These are phyloP conservation scores for Zele albiditarsus DNA, from an alignment of 2,888 invertebrate genomes.

Conservation along the genomic window DNA sequence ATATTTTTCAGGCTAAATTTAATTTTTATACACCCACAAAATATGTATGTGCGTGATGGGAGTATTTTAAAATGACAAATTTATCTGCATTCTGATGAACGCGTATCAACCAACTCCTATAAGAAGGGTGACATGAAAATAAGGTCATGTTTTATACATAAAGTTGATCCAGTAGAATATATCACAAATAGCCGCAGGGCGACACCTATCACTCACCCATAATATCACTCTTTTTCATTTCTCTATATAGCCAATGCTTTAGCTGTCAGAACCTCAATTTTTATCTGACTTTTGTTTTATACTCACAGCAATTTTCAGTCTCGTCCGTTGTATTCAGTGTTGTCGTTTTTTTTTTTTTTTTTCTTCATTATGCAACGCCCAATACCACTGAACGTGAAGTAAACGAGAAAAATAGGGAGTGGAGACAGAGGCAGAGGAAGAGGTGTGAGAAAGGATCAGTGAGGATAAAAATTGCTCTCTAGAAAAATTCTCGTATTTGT, in stretches of 20 bases:
- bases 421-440: background rate
- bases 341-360: background rate
- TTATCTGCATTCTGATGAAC: constrained; percentile 20
- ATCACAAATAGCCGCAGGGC: constrained; percentile 31
- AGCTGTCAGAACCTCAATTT: background rate
- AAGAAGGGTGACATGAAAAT: constrained; percentile 12
- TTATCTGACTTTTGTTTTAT: background rate
- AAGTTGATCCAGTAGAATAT: constrained; percentile 23
- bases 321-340: background rate
- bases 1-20: no score
- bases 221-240: constrained; percentile 9
- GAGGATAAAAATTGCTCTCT: background rate
- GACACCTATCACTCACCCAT: constrained; percentile 29
- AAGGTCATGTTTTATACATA: constrained; percentile 39
- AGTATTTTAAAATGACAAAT: constrained; percentile 8
- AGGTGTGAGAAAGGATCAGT: background rate
- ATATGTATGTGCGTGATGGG: background rate
- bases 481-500: background rate
- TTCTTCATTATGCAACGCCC: constrained; percentile 1
- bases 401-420: background rate
- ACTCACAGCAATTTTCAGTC: background rate
- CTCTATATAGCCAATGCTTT: background rate
- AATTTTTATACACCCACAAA: background rate
- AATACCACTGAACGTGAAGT: background rate
- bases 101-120: constrained; percentile 1